phyloP scores from a whole-genome alignment of 2,797 vertebrate genomes.

The Caiman crocodilus region DNA sequence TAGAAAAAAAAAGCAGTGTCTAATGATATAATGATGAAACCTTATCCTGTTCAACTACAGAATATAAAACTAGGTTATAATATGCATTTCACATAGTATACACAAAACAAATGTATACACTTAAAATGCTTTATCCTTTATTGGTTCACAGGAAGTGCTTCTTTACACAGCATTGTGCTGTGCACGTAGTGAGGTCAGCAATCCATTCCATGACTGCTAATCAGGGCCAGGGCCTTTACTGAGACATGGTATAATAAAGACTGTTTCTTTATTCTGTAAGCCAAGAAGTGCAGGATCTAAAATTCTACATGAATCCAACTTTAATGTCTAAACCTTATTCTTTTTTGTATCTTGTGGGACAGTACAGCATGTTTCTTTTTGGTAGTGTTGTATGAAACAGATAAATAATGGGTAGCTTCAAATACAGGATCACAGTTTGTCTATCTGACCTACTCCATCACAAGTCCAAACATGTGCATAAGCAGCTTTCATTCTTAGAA shows the following conservation, averaged over 20 bases:
- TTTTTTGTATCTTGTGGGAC: conserved; percentile 1
- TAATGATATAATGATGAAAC: background rate
- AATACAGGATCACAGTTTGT: conserved; percentile 26
- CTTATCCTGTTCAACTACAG: background rate
- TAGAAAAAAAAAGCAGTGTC: background rate
- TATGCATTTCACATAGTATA: background rate
- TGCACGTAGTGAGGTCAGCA: background rate
- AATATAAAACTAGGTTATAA: background rate
- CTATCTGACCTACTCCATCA: background rate
- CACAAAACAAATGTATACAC: background rate
- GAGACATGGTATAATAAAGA: background rate
- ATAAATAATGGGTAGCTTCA: conserved; percentile 27
- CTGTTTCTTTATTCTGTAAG: background rate
- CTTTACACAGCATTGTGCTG: background rate
- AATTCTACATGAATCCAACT: background rate
- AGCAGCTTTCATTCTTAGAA: conserved; percentile 32
- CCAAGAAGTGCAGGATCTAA: background rate
- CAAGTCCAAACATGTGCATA: background rate
- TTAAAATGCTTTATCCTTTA: background rate
- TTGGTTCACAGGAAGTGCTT: background rate
- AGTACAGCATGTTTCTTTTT: conserved; percentile 18
- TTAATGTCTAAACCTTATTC: conserved; percentile 24
- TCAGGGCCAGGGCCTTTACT: background rate
- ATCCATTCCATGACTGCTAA: background rate
- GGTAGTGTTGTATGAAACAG: conserved; percentile 28